Evolutionary conservation across 2,113 vertebrate species (phyloP).

Genomic region (Nyctibius bracteatus): DNA sequence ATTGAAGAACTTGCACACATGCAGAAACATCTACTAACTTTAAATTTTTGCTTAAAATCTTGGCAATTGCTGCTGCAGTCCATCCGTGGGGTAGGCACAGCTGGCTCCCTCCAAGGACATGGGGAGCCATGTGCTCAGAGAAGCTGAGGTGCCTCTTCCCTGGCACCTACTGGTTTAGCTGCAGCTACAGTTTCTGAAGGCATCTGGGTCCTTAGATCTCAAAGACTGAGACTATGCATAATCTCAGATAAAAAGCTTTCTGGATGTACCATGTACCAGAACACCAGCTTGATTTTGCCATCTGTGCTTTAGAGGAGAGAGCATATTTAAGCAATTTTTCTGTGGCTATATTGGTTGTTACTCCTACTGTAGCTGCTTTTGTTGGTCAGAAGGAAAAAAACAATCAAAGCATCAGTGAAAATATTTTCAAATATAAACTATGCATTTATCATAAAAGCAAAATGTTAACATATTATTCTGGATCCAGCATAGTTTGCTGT

Average conservation of each 20-base stretch:
- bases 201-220: neutral
- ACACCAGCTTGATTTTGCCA: neutral
- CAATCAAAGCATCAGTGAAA: neutral
- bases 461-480: neutral
- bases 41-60: neutral
- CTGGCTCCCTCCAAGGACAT: neutral
- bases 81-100: neutral
- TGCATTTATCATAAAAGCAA: neutral
- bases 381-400: neutral
- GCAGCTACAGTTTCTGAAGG: neutral
- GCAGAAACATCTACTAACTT: neutral
- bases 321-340: neutral
- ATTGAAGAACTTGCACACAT: rapidly evolving
- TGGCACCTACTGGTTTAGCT: neutral
- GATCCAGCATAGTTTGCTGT: neutral
- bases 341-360: neutral
- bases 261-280: neutral
- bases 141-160: neutral
- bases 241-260: neutral
- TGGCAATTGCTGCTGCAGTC: neutral
- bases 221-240: neutral
- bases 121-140: neutral
- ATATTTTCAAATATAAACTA: neutral
- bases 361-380: neutral
- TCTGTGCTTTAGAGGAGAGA: neutral